Evolutionary conservation across 2,113 vertebrate genomes (phyloP).

Genomic region (Microcebus murinus): DNA sequence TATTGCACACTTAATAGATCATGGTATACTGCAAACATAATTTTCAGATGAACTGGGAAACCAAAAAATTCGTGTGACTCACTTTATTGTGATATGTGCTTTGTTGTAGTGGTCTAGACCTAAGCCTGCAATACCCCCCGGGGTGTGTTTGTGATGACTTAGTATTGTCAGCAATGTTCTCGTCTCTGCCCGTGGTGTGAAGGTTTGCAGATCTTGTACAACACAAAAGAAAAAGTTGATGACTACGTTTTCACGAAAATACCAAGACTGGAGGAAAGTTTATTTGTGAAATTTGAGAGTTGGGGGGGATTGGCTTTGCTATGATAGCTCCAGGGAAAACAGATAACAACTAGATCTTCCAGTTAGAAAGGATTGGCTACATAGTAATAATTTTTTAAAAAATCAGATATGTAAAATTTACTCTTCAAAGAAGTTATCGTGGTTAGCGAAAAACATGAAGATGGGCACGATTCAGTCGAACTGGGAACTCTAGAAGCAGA

Average conservation of each 20-base stretch:
- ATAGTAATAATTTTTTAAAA: background rate
- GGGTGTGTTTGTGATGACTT: background rate
- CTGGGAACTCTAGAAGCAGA: background rate
- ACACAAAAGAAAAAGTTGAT: background rate
- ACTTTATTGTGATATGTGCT: too few species aligned
- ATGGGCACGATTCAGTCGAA: background rate
- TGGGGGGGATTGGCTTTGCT: too few species aligned
- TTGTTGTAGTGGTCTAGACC: too few species aligned
- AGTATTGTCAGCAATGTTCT: background rate
- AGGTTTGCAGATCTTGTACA: background rate
- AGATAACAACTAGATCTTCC: background rate
- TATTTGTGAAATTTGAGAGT: background rate
- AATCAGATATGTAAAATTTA: background rate
- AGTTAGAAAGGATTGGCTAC: background rate
- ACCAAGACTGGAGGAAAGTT: background rate
- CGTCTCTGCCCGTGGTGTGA: background rate
- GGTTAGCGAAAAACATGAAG: background rate
- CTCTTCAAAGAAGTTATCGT: background rate
- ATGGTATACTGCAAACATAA: too few species aligned
- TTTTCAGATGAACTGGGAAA: too few species aligned
- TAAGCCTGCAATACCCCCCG: too few species aligned
- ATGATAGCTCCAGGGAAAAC: too few species aligned
- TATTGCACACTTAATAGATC: too few species aligned
- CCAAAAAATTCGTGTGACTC: too few species aligned
- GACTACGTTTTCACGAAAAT: background rate